Evolutionary conservation across 2,797 vertebrate species (phyloP).

Genomic region (Onychomys arenicola): DNA sequence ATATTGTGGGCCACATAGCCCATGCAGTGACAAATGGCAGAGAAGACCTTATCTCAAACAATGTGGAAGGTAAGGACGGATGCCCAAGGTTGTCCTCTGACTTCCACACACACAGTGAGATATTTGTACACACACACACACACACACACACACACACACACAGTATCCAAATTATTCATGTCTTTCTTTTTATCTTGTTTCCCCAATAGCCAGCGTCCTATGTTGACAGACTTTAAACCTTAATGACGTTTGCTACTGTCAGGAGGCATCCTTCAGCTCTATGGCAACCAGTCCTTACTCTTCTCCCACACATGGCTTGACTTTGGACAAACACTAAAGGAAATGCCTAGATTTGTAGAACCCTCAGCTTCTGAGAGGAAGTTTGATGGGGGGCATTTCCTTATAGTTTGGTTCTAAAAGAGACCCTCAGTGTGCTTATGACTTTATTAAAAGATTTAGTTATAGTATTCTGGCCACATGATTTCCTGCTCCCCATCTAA

Average conservation of each 20-base stretch:
- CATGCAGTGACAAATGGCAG: background rate
- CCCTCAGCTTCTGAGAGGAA: background rate
- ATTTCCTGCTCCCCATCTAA: slow-evolving; percentile 11
- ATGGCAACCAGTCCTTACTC: background rate
- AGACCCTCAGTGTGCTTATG: background rate
- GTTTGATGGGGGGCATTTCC: background rate
- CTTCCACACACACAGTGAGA: background rate
- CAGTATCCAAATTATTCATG: background rate
- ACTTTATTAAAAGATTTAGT: slow-evolving; percentile 14
- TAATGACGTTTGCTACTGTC: background rate
- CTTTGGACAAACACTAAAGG: background rate
- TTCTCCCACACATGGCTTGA: background rate
- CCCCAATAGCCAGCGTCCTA: background rate
- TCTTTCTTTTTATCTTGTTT: slow-evolving; percentile 33
- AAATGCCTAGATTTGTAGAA: background rate
- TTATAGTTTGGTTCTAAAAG: background rate
- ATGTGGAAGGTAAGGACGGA: background rate
- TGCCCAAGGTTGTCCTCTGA: background rate
- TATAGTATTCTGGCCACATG: background rate
- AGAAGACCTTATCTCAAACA: background rate
- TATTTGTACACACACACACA: too few relatives aligned
- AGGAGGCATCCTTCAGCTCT: background rate
- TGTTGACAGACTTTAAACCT: background rate
- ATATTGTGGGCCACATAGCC: background rate
- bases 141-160: background rate